phyloP scores from a whole-genome alignment of 1,140 invertebrate species.

The Augochlora pura region DNA sequence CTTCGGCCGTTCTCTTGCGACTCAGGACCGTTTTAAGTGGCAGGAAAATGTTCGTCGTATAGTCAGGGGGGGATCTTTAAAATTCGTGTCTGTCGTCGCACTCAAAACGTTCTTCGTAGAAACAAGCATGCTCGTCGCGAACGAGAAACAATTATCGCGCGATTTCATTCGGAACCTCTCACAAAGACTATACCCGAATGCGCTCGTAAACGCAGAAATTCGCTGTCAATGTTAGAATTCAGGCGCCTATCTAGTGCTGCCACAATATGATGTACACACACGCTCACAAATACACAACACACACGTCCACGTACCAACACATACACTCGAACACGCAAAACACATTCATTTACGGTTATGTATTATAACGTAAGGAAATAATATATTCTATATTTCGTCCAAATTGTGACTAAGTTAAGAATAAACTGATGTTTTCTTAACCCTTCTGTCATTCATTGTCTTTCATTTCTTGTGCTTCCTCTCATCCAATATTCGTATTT shows the following conservation, averaged over 20 bases:
- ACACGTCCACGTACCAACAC: neutral
- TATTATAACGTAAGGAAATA: conserved; percentile 71
- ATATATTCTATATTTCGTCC: conserved; percentile 72
- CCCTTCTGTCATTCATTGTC: neutral
- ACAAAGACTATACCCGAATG: conserved; percentile 34
- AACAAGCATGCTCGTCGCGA: neutral
- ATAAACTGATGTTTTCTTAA: conserved; percentile 73
- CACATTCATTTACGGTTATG: conserved; percentile 57
- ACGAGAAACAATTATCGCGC: neutral
- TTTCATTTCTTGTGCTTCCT: too few species aligned
- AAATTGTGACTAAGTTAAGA: conserved; percentile 70
- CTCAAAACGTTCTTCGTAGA: neutral
- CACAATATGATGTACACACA: conserved; percentile 31
- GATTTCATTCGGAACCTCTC: neutral
- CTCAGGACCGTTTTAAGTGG: neutral
- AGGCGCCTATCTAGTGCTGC: conserved; percentile 43
- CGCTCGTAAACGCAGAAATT: conserved; percentile 2
- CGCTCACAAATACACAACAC: neutral
- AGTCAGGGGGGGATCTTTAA: neutral
- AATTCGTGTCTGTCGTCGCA: neutral
- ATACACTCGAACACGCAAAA: neutral
- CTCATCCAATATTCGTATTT: too few species aligned
- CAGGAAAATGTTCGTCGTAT: neutral
- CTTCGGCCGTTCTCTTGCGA: neutral
- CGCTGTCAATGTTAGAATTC: conserved; percentile 41